Percentiles rank a stretch among this genome's conserved stretches.
Conservation (phyloP, 1,140 invertebrate species). For the Paralvinella palmiformis region DNA sequence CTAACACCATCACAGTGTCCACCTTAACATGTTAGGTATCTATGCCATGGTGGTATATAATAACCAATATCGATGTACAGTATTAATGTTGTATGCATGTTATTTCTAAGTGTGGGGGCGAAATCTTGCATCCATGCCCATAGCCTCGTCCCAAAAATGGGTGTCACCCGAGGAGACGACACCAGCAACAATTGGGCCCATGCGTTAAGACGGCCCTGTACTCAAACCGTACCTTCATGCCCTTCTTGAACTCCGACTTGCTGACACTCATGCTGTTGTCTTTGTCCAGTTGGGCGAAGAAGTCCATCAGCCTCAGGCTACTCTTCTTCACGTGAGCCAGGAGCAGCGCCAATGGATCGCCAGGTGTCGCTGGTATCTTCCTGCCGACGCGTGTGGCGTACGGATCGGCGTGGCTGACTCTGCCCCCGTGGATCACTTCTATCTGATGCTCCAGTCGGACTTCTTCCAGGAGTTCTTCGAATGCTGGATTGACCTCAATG, state of each 20-base stretch:
- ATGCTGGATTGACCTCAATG: neutral
- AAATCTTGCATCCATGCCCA: neutral
- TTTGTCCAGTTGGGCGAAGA: slow-evolving; percentile 2
- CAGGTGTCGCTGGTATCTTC: neutral
- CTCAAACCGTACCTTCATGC: neutral
- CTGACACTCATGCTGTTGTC: slow-evolving; percentile 1
- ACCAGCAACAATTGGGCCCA: neutral
- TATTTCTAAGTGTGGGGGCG: neutral
- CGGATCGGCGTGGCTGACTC: neutral
- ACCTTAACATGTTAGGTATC: too few relatives aligned
- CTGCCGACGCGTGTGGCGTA: neutral
- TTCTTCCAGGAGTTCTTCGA: neutral
- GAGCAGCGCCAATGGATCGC: neutral
- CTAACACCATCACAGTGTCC: too few relatives aligned
- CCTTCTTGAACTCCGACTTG: neutral
- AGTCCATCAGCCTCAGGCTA: neutral
- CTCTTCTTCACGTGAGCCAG: neutral
- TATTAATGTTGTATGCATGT: neutral
- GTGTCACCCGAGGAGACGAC: neutral
- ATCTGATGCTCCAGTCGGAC: neutral
- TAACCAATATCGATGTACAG: neutral
- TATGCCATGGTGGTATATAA: neutral
- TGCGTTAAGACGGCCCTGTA: neutral
- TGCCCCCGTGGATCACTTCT: neutral
- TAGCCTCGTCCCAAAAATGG: neutral